Conservation (phyloP, 1,140 invertebrate species). For the Drosophila nigromelanica region DNA sequence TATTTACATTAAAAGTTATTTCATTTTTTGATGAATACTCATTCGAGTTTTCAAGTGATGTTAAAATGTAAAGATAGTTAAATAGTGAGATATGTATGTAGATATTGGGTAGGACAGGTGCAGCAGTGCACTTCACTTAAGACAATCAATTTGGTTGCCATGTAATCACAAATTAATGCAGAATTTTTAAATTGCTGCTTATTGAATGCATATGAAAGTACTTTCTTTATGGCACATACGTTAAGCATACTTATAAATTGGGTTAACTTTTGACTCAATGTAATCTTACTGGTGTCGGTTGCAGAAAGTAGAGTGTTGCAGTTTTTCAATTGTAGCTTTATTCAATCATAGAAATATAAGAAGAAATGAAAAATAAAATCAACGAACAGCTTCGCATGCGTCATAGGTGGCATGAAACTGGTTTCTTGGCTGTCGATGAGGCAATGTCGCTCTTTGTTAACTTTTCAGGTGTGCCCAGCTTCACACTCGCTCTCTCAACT, state of each 20-base stretch:
- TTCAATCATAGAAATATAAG: constrained; percentile 33
- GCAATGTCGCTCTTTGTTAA: constrained; percentile 65
- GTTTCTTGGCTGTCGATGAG: constrained; percentile 66
- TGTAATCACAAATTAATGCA: too few species aligned
- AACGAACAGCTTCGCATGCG: constrained; percentile 45
- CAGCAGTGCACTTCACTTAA: too few species aligned
- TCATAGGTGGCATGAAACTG: constrained; percentile 68
- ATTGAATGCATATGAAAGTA: not conserved
- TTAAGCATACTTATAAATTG: too few species aligned
- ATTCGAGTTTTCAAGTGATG: too few species aligned
- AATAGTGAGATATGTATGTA: too few species aligned
- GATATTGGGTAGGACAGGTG: too few species aligned
- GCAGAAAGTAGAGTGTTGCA: constrained; percentile 1
- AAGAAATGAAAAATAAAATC: constrained; percentile 15
- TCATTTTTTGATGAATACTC: too few species aligned
- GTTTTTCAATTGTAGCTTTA: constrained; percentile 9
- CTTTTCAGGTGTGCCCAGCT: constrained; percentile 28
- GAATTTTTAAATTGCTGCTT: not conserved
- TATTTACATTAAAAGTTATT: too few species aligned
- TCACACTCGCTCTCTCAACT: not conserved
- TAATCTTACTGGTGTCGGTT: not conserved
- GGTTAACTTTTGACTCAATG: not conserved
- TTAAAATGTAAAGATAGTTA: too few species aligned
- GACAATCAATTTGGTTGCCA: too few species aligned
- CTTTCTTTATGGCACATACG: not conserved